Evolutionary conservation across 2,113 vertebrate species (phyloP).

Genomic region (Mirza zaza): DNA sequence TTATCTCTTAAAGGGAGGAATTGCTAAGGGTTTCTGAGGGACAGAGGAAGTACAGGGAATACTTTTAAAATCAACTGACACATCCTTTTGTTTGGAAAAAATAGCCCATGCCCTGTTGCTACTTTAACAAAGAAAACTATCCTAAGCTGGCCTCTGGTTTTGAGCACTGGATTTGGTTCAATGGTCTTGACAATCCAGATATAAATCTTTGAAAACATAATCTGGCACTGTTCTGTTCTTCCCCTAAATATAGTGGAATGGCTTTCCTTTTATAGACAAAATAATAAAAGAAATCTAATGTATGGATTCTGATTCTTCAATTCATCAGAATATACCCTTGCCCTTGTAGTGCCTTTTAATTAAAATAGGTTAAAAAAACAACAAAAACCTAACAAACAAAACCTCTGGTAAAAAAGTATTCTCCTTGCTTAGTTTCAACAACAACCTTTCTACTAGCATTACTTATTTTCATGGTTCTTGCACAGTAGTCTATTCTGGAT

Average conservation of each 20-base stretch:
- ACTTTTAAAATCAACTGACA: not conserved
- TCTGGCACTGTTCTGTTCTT: not conserved
- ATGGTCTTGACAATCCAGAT: not conserved
- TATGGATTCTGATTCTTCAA: not conserved
- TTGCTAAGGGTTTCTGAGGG: not conserved
- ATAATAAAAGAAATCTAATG: not conserved
- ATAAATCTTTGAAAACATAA: not conserved
- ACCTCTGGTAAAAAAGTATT: not conserved
- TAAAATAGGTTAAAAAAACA: not conserved
- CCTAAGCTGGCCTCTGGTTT: not conserved
- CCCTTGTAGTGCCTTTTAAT: not conserved
- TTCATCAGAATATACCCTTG: not conserved
- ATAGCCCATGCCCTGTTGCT: not conserved
- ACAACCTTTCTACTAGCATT: not conserved
- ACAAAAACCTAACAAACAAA: not conserved
- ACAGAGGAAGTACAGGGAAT: rapidly evolving
- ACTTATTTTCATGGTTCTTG: not conserved
- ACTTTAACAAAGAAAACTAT: not conserved
- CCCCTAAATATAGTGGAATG: not conserved
- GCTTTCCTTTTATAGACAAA: not conserved
- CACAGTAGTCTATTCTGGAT: not conserved
- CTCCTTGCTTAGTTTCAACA: not conserved
- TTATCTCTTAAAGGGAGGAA: not conserved
- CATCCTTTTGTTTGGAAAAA: not conserved
- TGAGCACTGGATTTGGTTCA: not conserved